Percentiles rank a stretch among this genome's conserved stretches.
phyloP scores from a whole-genome alignment of 2,888 invertebrate genomes.

The Eristalinus sepulchralis region DNA sequence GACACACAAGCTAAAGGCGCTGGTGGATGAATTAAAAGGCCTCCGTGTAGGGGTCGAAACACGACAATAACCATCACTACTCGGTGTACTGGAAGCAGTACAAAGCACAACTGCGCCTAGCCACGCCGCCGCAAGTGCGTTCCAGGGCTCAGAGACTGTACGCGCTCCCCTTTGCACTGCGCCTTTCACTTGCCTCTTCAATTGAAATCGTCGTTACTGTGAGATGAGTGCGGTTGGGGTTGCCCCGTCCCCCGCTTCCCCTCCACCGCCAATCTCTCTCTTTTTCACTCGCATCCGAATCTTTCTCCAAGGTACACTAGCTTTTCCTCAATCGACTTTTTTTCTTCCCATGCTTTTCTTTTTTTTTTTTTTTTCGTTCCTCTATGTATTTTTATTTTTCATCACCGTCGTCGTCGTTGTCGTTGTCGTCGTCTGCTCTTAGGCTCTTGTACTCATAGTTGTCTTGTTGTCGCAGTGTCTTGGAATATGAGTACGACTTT shows the following conservation, averaged over 20 bases:
- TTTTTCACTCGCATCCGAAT: slow-evolving; percentile 27
- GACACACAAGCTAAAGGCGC: slow-evolving; percentile 55
- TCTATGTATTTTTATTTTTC: slow-evolving; percentile 9
- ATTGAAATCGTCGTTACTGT: slow-evolving; percentile 38
- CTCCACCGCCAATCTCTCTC: slow-evolving; percentile 21
- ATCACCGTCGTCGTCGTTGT: background rate
- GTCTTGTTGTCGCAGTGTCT: slow-evolving; percentile 60
- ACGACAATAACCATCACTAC: slow-evolving; percentile 11
- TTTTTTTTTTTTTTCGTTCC: slow-evolving; percentile 23
- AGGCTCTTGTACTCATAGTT: slow-evolving; percentile 31
- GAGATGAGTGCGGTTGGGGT: background rate
- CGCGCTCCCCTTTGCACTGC: background rate
- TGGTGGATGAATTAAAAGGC: slow-evolving; percentile 61
- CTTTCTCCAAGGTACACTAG: slow-evolving; percentile 14
- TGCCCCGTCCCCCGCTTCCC: too few species aligned
- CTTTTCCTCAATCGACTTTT: slow-evolving; percentile 39
- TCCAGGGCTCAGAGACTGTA: background rate
- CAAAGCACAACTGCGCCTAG: background rate
- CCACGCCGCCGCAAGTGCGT: background rate
- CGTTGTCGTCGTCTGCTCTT: slow-evolving; percentile 39
- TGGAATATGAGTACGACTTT: slow-evolving; percentile 62
- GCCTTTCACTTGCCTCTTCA: slow-evolving; percentile 16
- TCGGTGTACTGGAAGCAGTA: background rate
- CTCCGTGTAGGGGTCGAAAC: slow-evolving; percentile 53
- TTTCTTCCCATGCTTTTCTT: slow-evolving; percentile 37